Conservation (phyloP, 1,140 invertebrate species). For the Drosophila pruinosa region DNA sequence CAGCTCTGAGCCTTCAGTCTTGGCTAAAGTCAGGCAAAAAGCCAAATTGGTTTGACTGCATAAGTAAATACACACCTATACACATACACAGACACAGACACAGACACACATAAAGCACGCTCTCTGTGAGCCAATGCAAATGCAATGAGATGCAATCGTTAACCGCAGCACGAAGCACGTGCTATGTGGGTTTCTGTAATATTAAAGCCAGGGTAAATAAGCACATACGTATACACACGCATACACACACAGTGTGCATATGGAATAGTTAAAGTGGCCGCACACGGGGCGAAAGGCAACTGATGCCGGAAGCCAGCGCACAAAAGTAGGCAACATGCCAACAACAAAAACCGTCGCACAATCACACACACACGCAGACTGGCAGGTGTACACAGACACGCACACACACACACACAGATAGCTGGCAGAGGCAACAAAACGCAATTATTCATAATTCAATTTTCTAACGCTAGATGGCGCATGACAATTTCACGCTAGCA, state of each 20-base stretch:
- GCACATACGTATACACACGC: background rate
- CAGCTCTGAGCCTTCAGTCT: background rate
- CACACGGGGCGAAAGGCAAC: conserved; percentile 3
- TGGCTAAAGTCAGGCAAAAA: conserved; percentile 64
- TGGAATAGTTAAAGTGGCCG: conserved; percentile 24
- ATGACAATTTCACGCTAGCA: conserved; percentile 60
- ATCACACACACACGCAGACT: background rate
- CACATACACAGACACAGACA: conserved; percentile 9
- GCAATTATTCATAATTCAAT: conserved; percentile 79
- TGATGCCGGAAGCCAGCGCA: conserved; percentile 19
- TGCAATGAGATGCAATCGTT: conserved; percentile 66
- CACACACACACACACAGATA: background rate
- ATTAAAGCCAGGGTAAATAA: conserved; percentile 52
- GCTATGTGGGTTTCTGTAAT: conserved; percentile 45
- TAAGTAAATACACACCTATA: conserved; percentile 34
- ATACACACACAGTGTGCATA: conserved; percentile 10
- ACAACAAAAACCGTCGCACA: background rate
- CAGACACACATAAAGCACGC: conserved; percentile 10
- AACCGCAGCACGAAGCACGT: conserved; percentile 63
- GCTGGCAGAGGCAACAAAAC: conserved; percentile 29
- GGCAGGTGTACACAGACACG: background rate
- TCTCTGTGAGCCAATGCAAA: conserved; percentile 14
- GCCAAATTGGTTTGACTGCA: conserved; percentile 69
- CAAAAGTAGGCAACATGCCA: conserved; percentile 49
- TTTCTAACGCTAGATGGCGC: conserved; percentile 64